Percentiles rank a stretch among this genome's conserved stretches.
Conservation (phyloP, 2,797 vertebrate species). For the Typhlichthys subterraneus region DNA sequence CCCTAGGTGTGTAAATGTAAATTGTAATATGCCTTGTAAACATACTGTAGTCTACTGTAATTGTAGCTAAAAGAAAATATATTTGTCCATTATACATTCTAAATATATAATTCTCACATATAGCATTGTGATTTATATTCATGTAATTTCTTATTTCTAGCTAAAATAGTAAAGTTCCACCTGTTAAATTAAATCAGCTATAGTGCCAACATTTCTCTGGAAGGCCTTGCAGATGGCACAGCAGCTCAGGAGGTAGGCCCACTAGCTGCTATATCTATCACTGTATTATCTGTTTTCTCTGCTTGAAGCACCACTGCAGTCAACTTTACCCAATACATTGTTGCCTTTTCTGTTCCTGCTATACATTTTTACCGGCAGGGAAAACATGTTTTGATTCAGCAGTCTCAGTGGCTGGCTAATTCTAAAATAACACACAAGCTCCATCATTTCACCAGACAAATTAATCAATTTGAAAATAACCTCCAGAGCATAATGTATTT, state of each 20-base stretch:
- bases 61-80: too few relatives aligned
- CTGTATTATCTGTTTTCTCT: conserved; percentile 23
- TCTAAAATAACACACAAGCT: neutral
- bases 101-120: neutral
- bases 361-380: neutral
- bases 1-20: too few relatives aligned
- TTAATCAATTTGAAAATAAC: neutral
- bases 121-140: conserved; percentile 1
- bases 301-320: conserved; percentile 44
- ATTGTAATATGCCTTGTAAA: too few relatives aligned
- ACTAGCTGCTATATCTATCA: conserved; percentile 19
- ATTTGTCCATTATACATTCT: too few relatives aligned
- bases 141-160: conserved; percentile 44
- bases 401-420: neutral
- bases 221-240: conserved; percentile 77
- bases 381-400: neutral
- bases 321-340: conserved; percentile 35
- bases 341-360: neutral
- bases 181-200: conserved; percentile 82
- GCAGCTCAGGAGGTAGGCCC: conserved; percentile 71
- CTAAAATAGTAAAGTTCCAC: conserved; percentile 80
- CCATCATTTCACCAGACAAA: neutral
- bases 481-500: too few relatives aligned
- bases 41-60: too few relatives aligned
- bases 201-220: conserved; percentile 73